Percentiles rank a stretch among this genome's conserved stretches.
phyloP scores from a whole-genome alignment of 2,888 invertebrate genomes.

The Dichetophora obliterata region DNA sequence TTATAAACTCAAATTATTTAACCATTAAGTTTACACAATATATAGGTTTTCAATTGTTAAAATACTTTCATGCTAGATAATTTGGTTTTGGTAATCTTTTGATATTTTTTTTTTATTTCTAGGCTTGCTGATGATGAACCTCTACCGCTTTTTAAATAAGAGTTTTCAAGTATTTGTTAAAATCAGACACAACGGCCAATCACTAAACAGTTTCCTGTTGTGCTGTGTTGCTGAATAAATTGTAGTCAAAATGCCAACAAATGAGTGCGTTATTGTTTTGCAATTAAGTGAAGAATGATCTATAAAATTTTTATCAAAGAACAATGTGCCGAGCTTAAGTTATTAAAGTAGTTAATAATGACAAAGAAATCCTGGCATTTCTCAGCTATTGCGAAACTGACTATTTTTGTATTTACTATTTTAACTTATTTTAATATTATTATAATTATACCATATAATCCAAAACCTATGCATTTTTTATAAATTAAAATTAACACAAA shows the following conservation, averaged over 20 bases:
- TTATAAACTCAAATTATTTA: too few species aligned
- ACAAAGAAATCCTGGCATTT: constrained; percentile 26
- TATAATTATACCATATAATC: not conserved
- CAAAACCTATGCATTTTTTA: not conserved
- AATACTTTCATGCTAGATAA: too few species aligned
- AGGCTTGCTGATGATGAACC: constrained; percentile 61
- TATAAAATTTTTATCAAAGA: constrained; percentile 2
- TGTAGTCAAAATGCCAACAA: constrained; percentile 9
- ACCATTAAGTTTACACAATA: too few species aligned
- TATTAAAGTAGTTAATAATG: constrained; percentile 5
- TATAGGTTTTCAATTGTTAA: too few species aligned
- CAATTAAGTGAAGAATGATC: constrained; percentile 9
- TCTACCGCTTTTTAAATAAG: constrained; percentile 49
- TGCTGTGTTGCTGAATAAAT: not conserved
- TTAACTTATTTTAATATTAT: not conserved
- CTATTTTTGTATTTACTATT: constrained; percentile 12
- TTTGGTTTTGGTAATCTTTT: not conserved
- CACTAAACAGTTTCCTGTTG: not conserved
- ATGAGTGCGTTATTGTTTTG: constrained; percentile 17
- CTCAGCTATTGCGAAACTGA: constrained; percentile 17
- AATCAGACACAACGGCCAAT: not conserved
- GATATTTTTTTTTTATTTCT: constrained; percentile 35
- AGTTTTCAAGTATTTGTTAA: constrained; percentile 14
- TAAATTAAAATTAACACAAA: not conserved
- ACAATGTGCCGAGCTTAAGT: constrained; percentile 20